These are phyloP conservation scores for Aix galericulata DNA, from an alignment of 2,113 vertebrate genomes.

Conservation along the genomic window DNA sequence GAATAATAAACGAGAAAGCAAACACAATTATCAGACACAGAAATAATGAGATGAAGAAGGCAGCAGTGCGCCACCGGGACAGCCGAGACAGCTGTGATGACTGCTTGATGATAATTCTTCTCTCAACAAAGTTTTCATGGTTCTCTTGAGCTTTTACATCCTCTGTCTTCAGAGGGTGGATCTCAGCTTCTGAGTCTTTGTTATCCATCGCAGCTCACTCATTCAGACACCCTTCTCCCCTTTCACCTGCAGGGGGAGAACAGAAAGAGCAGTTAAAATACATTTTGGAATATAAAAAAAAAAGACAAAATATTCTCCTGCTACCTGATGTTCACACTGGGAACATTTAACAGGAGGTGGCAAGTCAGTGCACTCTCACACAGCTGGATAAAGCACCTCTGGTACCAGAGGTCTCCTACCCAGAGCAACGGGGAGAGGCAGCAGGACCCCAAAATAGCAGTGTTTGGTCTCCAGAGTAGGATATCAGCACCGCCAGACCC, in stretches of 20 bases:
- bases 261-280: neutral
- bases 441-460: neutral
- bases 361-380: neutral
- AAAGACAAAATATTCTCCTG: neutral
- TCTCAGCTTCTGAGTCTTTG: slow-evolving; percentile 80
- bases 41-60: slow-evolving; percentile 89
- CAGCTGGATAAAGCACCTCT: neutral
- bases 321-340: neutral
- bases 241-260: neutral
- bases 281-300: neutral
- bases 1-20: slow-evolving; percentile 92
- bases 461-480: neutral
- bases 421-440: neutral
- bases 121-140: slow-evolving; percentile 43
- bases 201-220: slow-evolving; percentile 72
- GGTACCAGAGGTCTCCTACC: neutral
- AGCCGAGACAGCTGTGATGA: slow-evolving; percentile 67
- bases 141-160: slow-evolving; percentile 71
- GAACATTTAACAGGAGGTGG: neutral
- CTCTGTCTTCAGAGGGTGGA: slow-evolving; percentile 84
- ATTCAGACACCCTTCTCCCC: neutral
- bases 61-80: slow-evolving; percentile 83
- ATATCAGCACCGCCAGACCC: neutral
- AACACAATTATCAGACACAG: slow-evolving; percentile 88
- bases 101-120: slow-evolving; percentile 63